phyloP scores from a whole-genome alignment of 2,113 vertebrate genomes.

The Phalacrocorax pelagicus region DNA sequence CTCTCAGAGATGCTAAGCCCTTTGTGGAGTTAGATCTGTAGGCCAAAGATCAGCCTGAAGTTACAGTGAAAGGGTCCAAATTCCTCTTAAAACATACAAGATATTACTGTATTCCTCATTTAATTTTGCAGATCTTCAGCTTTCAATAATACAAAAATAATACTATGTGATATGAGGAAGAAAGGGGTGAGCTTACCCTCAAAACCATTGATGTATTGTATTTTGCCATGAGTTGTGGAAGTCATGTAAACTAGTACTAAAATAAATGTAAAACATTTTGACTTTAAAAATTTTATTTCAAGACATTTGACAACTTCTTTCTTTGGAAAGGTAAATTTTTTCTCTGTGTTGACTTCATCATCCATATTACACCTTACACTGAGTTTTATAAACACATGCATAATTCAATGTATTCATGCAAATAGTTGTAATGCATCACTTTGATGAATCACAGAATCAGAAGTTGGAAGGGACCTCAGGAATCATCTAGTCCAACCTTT shows the following conservation, averaged over 20 bases:
- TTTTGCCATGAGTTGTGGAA: background rate
- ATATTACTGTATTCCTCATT: background rate
- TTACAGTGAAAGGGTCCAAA: background rate
- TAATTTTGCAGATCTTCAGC: background rate
- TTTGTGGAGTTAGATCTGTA: background rate
- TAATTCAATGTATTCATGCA: background rate
- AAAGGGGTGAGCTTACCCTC: background rate
- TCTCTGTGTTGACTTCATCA: background rate
- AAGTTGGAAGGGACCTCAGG: too few species aligned
- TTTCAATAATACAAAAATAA: background rate
- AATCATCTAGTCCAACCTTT: too few species aligned
- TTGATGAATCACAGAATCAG: background rate
- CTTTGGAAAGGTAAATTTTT: background rate
- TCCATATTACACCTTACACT: background rate
- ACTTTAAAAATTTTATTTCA: background rate
- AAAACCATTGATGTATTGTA: background rate
- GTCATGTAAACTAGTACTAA: background rate
- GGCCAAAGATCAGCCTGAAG: background rate
- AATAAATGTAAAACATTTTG: background rate
- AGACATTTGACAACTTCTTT: background rate
- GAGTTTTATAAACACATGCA: background rate
- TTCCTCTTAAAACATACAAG: background rate
- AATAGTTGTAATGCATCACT: background rate
- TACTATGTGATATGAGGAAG: background rate
- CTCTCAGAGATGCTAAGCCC: accelerated